These are phyloP conservation scores for Capitulum mitella DNA, from an alignment of 2,888 invertebrate genomes.

Conservation along the genomic window DNA sequence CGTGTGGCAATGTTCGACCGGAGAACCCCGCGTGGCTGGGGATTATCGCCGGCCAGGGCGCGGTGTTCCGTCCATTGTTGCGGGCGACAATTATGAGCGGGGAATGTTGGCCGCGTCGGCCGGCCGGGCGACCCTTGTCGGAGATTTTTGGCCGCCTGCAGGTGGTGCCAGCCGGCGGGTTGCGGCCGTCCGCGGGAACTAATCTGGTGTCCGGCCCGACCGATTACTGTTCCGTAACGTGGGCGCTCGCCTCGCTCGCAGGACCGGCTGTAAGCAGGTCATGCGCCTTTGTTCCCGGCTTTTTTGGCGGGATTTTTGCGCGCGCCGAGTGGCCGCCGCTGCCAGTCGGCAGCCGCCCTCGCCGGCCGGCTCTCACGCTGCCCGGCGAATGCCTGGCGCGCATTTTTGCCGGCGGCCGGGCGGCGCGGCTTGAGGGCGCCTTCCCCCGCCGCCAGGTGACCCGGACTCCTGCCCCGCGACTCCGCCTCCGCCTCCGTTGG, in stretches of 20 bases:
- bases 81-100: neutral
- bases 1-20: too few relatives aligned
- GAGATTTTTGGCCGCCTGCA: too few relatives aligned
- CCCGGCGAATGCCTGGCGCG: neutral
- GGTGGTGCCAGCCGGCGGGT: too few relatives aligned
- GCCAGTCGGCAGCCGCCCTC: neutral
- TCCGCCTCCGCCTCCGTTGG: too few relatives aligned
- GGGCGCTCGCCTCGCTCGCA: neutral
- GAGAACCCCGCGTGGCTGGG: too few relatives aligned
- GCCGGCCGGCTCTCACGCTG: neutral
- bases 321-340: neutral
- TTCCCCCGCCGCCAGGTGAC: too few relatives aligned
- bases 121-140: too few relatives aligned
- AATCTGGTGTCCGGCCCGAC: neutral
- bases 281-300: neutral
- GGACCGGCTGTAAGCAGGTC: neutral
- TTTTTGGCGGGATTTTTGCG: conserved; percentile 8
- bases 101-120: too few relatives aligned
- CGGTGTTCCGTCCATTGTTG: conserved; percentile 20
- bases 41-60: neutral
- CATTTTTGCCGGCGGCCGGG: neutral
- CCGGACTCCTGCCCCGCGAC: too few relatives aligned
- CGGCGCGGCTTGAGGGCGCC: neutral
- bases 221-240: neutral
- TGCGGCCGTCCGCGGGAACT: neutral